These are phyloP conservation scores for Echinops telfairi DNA, from an alignment of 2,113 vertebrate species.

Conservation along the genomic window DNA sequence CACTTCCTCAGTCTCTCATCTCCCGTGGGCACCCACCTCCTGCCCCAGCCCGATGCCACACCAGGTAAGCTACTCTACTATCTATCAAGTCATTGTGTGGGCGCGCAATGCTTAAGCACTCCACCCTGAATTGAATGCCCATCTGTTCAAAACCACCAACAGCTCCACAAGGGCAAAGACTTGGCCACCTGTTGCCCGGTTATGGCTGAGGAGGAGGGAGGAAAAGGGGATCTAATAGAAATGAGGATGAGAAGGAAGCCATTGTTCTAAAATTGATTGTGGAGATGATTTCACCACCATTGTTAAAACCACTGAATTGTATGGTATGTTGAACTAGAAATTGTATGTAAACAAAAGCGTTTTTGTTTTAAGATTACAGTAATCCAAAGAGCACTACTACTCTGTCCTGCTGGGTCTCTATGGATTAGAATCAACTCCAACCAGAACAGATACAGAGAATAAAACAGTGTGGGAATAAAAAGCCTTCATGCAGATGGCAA, in stretches of 20 bases:
- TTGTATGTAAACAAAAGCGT: too few species aligned
- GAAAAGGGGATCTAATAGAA: too few species aligned
- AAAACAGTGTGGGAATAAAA: not conserved
- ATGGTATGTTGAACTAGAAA: too few species aligned
- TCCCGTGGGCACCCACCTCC: not conserved
- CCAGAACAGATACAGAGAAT: not conserved
- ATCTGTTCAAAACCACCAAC: not conserved
- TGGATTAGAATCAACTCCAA: not conserved
- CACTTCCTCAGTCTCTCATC: not conserved
- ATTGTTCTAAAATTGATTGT: too few species aligned
- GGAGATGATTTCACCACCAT: too few species aligned
- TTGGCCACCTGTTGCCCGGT: too few species aligned
- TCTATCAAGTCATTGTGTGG: not conserved
- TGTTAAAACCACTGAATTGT: too few species aligned
- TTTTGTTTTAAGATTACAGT: too few species aligned
- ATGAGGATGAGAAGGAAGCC: too few species aligned
- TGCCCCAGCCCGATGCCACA: not conserved
- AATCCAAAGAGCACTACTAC: too few species aligned
- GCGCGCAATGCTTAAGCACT: not conserved
- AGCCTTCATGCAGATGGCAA: not conserved
- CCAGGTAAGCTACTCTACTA: not conserved
- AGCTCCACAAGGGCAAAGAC: not conserved
- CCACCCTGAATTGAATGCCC: not conserved
- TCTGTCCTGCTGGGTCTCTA: too few species aligned
- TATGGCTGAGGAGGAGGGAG: too few species aligned